phyloP scores from a whole-genome alignment of 1,140 invertebrate species.

The Drosophila seguyi region DNA sequence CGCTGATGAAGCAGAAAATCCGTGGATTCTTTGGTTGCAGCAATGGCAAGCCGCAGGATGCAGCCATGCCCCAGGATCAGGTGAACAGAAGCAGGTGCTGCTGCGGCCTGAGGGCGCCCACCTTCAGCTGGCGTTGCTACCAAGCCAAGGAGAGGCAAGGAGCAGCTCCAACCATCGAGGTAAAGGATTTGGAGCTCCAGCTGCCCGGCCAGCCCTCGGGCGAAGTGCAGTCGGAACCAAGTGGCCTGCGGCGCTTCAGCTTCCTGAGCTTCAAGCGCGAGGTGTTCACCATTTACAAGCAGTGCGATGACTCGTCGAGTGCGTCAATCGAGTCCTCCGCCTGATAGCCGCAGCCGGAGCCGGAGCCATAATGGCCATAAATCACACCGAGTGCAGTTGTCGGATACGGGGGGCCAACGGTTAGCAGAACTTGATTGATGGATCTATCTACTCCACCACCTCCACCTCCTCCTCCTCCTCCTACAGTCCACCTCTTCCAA shows the following conservation, averaged over 20 bases:
- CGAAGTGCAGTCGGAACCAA: constrained; percentile 6
- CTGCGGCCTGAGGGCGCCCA: constrained; percentile 47
- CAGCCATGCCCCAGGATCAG: constrained; percentile 52
- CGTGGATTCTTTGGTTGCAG: constrained; percentile 29
- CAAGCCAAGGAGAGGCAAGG: background rate
- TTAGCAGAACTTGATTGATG: constrained; percentile 62
- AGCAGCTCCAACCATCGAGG: background rate
- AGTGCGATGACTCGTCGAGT: constrained; percentile 34
- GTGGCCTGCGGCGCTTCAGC: constrained; percentile 22
- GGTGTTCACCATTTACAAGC: constrained; percentile 45
- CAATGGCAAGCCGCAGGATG: constrained; percentile 9
- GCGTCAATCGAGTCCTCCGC: constrained; percentile 56
- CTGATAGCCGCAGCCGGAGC: constrained; percentile 34
- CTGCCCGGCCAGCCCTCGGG: background rate
- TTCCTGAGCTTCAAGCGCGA: constrained; percentile 27
- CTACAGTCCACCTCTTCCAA: background rate
- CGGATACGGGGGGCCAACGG: constrained; percentile 40
- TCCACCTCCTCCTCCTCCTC: background rate
- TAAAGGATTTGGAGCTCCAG: constrained; percentile 10
- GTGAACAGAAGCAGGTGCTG: constrained; percentile 31
- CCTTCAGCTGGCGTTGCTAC: constrained; percentile 59
- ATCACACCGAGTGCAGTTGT: constrained; percentile 39
- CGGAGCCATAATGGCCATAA: constrained; percentile 35
- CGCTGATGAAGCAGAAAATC: constrained; percentile 45
- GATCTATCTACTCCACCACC: constrained; percentile 13